Evolutionary conservation across 1,140 invertebrate genomes (phyloP), one percentile per base, ranked within the genome.

Genomic region (Pseudobourletiella spinata): DNA sequence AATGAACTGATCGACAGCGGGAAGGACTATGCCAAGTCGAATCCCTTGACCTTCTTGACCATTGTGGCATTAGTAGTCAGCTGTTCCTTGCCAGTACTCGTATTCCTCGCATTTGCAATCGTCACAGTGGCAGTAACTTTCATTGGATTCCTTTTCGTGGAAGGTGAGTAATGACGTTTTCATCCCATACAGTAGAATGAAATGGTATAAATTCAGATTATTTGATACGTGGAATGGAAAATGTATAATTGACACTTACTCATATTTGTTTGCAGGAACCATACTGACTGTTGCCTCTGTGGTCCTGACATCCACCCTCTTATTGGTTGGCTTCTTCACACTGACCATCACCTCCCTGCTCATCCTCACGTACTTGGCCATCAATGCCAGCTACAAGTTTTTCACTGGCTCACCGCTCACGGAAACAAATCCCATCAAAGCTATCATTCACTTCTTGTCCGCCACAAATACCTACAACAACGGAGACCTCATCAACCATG

Each of bases 61-160:
- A 35, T 70, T 15, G n/a, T 62, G 1, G 50, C 61, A 1, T 39
- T 70, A 2, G 46, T 43, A 24, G 18, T 59, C 28, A 63, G 58
- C 2, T 67, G 65, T 24, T 25, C 60, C 18, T 20, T 65, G 6
- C 68, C 68, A 8, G 51, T 70, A n/a, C 11, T 65, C n/a, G 30
- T 56, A 3, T 70, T 70, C 52, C 44, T 70, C 30, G 64, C 55
- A 0, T 70, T 70, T 43, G 68, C 66, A 2, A 30, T 67, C 2
- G 52, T 59, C 35, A 70, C 68, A 1, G 59, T 70, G 24, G 32
- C 64, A n/a, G 25, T 70, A 22, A 65, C 65, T 26, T 70, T 70
- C 55, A 32, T 70, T 25, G 68, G 68, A 54, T 70, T 70, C 63
- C 28, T 70, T 16, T 67, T 70, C 44, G 62, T 70, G 25, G 68